Percentiles rank a stretch among this genome's conserved stretches.
Evolutionary conservation across 2,113 vertebrate species (phyloP).

Genomic region (Lonchura striata): DNA sequence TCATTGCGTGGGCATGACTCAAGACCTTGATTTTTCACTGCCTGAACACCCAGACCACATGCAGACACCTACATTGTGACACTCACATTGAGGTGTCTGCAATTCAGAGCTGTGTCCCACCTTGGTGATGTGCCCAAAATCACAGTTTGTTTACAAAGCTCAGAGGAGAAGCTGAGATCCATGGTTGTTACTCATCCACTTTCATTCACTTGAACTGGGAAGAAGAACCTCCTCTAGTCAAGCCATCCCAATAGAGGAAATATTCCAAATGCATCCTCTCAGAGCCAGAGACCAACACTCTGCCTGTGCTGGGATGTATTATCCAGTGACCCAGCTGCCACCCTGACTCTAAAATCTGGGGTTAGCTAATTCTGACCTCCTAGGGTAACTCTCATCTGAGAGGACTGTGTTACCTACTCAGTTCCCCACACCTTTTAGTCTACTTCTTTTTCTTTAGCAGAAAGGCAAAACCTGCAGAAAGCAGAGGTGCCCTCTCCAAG

Average conservation of each 20-base stretch:
- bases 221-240: neutral
- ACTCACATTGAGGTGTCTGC: neutral
- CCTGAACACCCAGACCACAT: constrained; percentile 42
- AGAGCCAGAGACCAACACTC: neutral
- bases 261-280: neutral
- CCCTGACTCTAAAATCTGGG: neutral
- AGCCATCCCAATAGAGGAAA: neutral
- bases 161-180: neutral
- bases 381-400: neutral
- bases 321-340: neutral
- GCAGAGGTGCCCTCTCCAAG: neutral
- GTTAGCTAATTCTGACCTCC: neutral
- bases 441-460: neutral
- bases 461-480: neutral
- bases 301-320: neutral
- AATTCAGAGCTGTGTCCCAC: neutral
- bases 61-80: neutral
- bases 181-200: neutral
- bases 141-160: neutral
- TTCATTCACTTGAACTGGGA: neutral
- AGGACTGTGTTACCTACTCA: neutral
- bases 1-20: constrained; percentile 14
- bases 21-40: constrained; percentile 47
- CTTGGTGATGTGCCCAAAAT: neutral
- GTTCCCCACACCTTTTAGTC: neutral